phyloP scores from a whole-genome alignment of 2,888 invertebrate species.

The Netelia inedita region DNA sequence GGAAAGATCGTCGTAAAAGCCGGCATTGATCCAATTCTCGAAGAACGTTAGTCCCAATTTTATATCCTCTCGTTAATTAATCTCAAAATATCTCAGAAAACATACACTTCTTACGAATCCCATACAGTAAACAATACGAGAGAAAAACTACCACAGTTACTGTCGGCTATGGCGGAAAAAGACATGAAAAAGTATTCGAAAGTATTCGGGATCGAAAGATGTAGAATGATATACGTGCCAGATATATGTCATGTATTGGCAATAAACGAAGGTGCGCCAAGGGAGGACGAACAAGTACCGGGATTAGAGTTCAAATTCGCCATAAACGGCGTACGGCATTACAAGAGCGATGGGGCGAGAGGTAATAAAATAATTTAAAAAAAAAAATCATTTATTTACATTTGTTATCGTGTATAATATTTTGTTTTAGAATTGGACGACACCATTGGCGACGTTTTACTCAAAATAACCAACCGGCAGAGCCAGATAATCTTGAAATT shows the following conservation, averaged over 20 bases:
- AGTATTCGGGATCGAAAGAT: slow-evolving; percentile 87
- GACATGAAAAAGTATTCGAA: slow-evolving; percentile 89
- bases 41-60: slow-evolving; percentile 88
- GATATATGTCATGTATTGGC: slow-evolving; percentile 93
- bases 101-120: background rate
- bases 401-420: slow-evolving; percentile 39
- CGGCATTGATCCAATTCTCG: slow-evolving; percentile 91
- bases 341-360: slow-evolving; percentile 90
- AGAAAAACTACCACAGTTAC: slow-evolving; percentile 89
- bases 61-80: slow-evolving; percentile 8
- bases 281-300: slow-evolving; percentile 87
- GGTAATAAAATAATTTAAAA: slow-evolving; percentile 82
- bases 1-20: slow-evolving; percentile 91
- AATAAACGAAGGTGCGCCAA: slow-evolving; percentile 87
- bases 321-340: slow-evolving; percentile 89
- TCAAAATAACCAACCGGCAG: slow-evolving; percentile 93
- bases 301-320: slow-evolving; percentile 91
- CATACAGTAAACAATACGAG: slow-evolving; percentile 89
- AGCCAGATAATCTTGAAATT: slow-evolving; percentile 91
- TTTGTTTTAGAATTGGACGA: slow-evolving; percentile 89
- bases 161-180: slow-evolving; percentile 90
- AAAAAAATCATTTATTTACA: slow-evolving; percentile 13
- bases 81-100: background rate
- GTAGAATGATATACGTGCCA: slow-evolving; percentile 90
- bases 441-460: slow-evolving; percentile 91